Base-by-base conservation (phyloP, 2,797 vertebrate genomes). In the Tauraco hartlaubi region DNA sequence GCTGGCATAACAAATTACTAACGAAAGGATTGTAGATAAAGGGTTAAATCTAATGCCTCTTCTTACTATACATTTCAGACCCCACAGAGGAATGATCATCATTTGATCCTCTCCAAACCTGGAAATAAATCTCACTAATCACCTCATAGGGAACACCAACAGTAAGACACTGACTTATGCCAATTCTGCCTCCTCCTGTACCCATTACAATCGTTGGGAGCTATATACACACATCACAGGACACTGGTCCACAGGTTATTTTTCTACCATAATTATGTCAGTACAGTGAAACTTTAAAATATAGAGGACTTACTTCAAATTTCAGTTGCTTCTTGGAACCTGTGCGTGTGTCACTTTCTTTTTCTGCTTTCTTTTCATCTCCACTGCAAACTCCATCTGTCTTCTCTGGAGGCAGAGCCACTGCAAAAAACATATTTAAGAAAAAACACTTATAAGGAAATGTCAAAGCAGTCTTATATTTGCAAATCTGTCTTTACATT, bases 331-430 rank as follows among this genome's bases (percentile, higher is more conserved):
- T 99, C 98, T 99, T 99, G 87, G 98, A 98, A 95, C 98, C 98
- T 12, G 97, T 96, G 63, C 98, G 97, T 29, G 98, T 97, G 44
- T 99, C 98, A 48, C 95, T 97, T 90, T 98, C 98, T 95, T 98
- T 99, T 94, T 98, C 99, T 93, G 98, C 98, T 98, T 98, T 99
- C 98, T 99, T 99, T 98, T 99, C 99, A 97, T 99, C 99, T 90
- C 97, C 98, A 58, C 98, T 98, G 87, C 97, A 98, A 97, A 98
- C 98, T 96, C 98, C 98, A 84, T 98, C 98, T 39, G 98, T 98
- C 99, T 99, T 99, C 98, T 99, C 99, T 5, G 99, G 99, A 63
- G 99, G 99, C 96, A 99, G 98, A 97, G 99, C 99, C 98, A 99
- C 99, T 99, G 97, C 20, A 4, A 87, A 95, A 86, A 88, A 63